Percentiles rank a stretch among this genome's conserved stretches.
Evolutionary conservation across 2,113 vertebrate species (phyloP).

Genomic region (Pavo muticus): DNA sequence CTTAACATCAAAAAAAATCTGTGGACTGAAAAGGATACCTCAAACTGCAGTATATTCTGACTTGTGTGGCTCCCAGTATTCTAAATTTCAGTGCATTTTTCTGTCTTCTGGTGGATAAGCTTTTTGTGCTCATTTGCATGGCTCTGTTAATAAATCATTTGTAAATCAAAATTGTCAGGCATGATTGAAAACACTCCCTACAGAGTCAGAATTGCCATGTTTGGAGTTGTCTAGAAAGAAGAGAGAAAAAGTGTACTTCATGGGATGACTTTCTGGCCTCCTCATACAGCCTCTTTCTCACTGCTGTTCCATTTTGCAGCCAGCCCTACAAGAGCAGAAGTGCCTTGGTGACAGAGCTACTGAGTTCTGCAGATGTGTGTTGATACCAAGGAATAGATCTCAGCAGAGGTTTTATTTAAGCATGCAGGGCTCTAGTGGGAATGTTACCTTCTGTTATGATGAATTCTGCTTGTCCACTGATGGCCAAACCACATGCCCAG

Average conservation of each 20-base stretch:
- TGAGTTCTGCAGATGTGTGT: neutral
- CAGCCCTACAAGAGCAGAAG: neutral
- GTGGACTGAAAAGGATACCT: neutral
- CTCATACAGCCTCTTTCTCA: neutral
- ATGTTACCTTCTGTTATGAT: neutral
- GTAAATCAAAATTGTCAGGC: slow-evolving; percentile 4
- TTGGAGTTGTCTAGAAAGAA: neutral
- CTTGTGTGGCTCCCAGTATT: neutral
- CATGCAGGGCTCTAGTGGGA: neutral
- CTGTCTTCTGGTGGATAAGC: neutral
- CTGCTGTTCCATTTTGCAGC: neutral
- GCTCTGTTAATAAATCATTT: slow-evolving; percentile 14
- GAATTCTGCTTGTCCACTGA: neutral
- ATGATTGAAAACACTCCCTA: slow-evolving; percentile 19
- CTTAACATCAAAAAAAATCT: neutral
- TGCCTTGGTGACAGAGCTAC: neutral
- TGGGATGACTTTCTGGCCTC: neutral
- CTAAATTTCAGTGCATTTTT: neutral
- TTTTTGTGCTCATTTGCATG: neutral
- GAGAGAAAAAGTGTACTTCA: neutral
- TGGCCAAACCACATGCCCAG: neutral
- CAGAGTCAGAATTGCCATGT: slow-evolving; percentile 45
- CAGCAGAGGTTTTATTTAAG: neutral
- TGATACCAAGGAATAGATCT: neutral
- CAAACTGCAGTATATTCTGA: neutral